Evolutionary conservation across 1,140 invertebrate species (phyloP).

Genomic region (Agrypnia vestita): DNA sequence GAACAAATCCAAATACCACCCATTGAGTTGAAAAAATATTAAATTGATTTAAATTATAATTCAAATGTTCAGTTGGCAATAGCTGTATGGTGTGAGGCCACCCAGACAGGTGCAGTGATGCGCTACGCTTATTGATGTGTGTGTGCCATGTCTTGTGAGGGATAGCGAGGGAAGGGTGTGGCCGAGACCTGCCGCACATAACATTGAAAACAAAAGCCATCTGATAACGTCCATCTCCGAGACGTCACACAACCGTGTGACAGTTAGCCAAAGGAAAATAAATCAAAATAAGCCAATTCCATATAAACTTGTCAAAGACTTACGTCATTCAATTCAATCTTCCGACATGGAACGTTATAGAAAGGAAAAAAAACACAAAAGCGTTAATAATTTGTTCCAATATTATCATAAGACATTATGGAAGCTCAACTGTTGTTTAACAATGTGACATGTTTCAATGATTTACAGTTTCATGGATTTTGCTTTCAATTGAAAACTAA

Average conservation of each 20-base stretch:
- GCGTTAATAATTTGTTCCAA: conserved; percentile 2
- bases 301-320: conserved; percentile 33
- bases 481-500: conserved; percentile 46
- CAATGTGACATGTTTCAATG: neutral
- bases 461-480: conserved; percentile 28
- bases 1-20: no score
- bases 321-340: conserved; percentile 55
- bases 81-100: no score
- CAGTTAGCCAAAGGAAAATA: conserved; percentile 25
- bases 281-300: conserved; percentile 45
- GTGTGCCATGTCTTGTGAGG: neutral
- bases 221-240: neutral
- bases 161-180: neutral
- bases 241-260: neutral
- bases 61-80: no score
- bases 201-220: conserved; percentile 42
- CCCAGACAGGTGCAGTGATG: no score
- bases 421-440: no score
- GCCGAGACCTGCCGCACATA: neutral
- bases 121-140: no score
- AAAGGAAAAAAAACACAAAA: conserved; percentile 39
- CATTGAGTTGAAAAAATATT: no score
- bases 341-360: conserved; percentile 33
- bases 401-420: neutral
- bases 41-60: no score